Conservation (phyloP, 2,888 invertebrate genomes). For the Apamea anceps region DNA sequence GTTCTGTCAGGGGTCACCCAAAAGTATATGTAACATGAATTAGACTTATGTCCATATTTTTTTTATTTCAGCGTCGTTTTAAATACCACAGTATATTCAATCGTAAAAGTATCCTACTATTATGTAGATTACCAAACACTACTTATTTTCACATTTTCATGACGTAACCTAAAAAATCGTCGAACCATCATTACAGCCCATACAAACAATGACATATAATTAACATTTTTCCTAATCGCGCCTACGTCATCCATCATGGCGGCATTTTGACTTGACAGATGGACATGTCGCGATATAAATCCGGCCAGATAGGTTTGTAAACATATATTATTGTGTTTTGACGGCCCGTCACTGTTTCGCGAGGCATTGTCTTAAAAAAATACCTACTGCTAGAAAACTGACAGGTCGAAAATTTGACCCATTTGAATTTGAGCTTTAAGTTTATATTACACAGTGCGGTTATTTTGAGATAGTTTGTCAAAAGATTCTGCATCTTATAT, state of each 20-base stretch:
- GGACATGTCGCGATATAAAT: conserved; percentile 67
- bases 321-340: conserved; percentile 68
- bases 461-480: background rate
- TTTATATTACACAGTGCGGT: background rate
- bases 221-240: conserved; percentile 70
- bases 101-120: background rate
- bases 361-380: conserved; percentile 56
- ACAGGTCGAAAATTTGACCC: conserved; percentile 12
- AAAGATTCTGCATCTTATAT: background rate
- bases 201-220: conserved; percentile 65
- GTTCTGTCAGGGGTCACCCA: background rate
- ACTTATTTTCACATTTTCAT: conserved; percentile 19
- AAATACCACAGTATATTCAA: background rate
- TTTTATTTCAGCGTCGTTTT: background rate
- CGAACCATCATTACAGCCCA: conserved; percentile 58
- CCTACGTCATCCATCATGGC: conserved; percentile 69
- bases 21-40: background rate
- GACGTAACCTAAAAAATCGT: conserved; percentile 26
- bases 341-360: conserved; percentile 65
- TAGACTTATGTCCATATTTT: background rate
- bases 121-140: conserved; percentile 11
- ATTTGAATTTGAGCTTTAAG: background rate
- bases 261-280: conserved; percentile 60
- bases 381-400: conserved; percentile 18
- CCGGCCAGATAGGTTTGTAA: conserved; percentile 66